Percentiles rank a stretch among this genome's conserved stretches.
Conservation (phyloP, 1,140 invertebrate species). For the Sesamia nonagrioides region DNA sequence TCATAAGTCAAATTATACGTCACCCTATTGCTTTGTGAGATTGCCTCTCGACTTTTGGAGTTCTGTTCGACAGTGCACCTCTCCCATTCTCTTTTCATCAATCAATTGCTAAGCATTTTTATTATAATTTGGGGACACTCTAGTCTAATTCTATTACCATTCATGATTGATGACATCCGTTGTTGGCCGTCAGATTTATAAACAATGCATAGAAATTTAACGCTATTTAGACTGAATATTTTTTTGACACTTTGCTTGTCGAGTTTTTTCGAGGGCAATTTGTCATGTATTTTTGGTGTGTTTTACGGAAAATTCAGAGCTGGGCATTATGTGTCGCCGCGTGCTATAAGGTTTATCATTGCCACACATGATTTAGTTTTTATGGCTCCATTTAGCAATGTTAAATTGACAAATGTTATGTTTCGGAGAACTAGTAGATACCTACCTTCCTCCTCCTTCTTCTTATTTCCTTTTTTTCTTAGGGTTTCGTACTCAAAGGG, state of each 20-base stretch:
- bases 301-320: background rate
- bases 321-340: background rate
- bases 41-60: no score
- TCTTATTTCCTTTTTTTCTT: no score
- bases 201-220: constrained; percentile 32
- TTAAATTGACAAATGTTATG: no score
- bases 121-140: constrained; percentile 49
- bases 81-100: constrained; percentile 26
- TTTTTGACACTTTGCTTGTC: constrained; percentile 32
- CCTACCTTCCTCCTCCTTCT: no score
- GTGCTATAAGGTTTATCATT: background rate
- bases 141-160: constrained; percentile 42
- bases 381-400: no score
- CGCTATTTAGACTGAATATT: background rate
- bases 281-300: background rate
- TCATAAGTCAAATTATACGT: no score
- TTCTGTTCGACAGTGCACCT: no score
- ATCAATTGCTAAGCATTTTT: constrained; percentile 49
- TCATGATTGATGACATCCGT: constrained; percentile 42
- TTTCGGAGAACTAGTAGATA: no score
- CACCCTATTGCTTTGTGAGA: no score
- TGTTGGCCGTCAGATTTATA: constrained; percentile 10
- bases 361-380: background rate
- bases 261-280: background rate
- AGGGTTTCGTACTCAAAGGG: no score